These are phyloP conservation scores for Phania funesta DNA, from an alignment of 2,888 invertebrate species.

Conservation along the genomic window DNA sequence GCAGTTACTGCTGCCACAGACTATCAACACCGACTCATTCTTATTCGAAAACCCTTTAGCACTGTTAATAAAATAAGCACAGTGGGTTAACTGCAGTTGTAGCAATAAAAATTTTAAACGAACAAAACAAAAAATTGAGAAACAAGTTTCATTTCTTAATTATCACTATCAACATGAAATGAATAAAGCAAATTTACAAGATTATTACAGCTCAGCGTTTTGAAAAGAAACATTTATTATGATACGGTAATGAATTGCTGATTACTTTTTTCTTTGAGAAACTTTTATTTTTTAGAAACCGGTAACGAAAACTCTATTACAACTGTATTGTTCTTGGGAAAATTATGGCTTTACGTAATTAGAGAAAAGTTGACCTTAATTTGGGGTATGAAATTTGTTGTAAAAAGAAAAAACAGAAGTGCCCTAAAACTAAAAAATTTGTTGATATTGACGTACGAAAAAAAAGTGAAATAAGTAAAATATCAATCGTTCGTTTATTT, in stretches of 20 bases:
- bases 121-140: not conserved
- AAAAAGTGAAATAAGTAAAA: too few species aligned
- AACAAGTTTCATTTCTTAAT: conserved; percentile 37
- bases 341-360: not conserved
- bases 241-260: not conserved
- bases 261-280: not conserved
- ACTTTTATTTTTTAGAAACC: not conserved
- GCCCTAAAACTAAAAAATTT: not conserved
- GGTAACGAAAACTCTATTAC: conserved; percentile 44
- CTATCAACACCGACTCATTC: too few species aligned
- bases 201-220: not conserved
- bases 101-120: not conserved
- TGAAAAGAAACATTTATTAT: not conserved
- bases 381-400: conserved; percentile 1
- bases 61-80: conserved; percentile 23
- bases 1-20: too few species aligned
- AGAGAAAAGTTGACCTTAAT: conserved; percentile 40
- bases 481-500: too few species aligned
- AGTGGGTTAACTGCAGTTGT: conserved; percentile 34
- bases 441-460: too few species aligned
- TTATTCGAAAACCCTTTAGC: too few species aligned
- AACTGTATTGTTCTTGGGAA: conserved; percentile 10
- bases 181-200: not conserved
- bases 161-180: not conserved
- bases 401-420: not conserved